These are phyloP conservation scores for Macrosteles quadrilineatus DNA, from an alignment of 1,140 invertebrate genomes.

Conservation along the genomic window DNA sequence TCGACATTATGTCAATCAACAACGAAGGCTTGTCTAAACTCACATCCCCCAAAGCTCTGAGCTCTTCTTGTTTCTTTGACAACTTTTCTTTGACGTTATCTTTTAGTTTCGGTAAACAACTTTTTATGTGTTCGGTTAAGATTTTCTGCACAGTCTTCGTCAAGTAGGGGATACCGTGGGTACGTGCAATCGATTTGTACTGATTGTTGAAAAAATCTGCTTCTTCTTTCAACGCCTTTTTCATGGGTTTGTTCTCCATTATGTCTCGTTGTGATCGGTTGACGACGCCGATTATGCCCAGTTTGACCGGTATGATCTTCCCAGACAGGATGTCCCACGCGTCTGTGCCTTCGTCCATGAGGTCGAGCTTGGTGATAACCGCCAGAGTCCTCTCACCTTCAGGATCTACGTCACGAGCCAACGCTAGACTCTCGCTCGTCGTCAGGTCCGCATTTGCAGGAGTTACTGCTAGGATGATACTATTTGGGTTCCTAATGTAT, in stretches of 20 bases:
- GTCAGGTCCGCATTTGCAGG: conserved; percentile 68
- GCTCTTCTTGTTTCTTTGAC: conserved; percentile 62
- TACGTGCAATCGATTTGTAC: conserved; percentile 63
- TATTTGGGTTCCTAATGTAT: conserved; percentile 57
- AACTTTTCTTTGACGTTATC: conserved; percentile 64
- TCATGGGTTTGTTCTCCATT: conserved; percentile 61
- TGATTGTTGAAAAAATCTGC: conserved; percentile 61
- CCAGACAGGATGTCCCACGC: conserved; percentile 72
- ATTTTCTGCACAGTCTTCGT: conserved; percentile 64
- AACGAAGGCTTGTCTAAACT: conserved; percentile 64
- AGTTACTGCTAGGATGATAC: conserved; percentile 58
- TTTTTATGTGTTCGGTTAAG: conserved; percentile 67
- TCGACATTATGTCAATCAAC: conserved; percentile 69
- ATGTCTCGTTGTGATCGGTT: conserved; percentile 76
- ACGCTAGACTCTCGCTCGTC: conserved; percentile 63
- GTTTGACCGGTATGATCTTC: conserved; percentile 69
- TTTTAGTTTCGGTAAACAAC: conserved; percentile 67
- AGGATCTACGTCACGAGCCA: conserved; percentile 63
- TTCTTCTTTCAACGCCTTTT: conserved; percentile 65
- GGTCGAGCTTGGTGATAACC: conserved; percentile 74
- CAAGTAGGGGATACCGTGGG: conserved; percentile 63
- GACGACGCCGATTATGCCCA: conserved; percentile 78
- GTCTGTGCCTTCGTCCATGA: conserved; percentile 78
- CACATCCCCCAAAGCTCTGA: conserved; percentile 67
- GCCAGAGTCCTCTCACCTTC: conserved; percentile 66